These are phyloP conservation scores for Daphoenositta chrysoptera DNA, from an alignment of 2,113 vertebrate species.

Conservation along the genomic window DNA sequence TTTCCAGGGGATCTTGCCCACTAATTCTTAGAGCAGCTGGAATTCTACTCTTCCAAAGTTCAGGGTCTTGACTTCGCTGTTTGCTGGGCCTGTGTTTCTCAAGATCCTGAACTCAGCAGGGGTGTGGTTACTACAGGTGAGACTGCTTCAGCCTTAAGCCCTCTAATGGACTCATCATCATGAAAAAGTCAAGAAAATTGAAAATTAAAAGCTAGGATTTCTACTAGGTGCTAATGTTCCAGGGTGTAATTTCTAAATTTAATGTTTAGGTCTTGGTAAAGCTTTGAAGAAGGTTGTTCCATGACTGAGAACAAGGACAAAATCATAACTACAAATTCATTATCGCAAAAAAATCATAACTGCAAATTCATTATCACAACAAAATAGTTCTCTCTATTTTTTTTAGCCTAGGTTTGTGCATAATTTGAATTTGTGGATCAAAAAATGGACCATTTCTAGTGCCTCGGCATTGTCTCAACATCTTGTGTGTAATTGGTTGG, in stretches of 20 bases:
- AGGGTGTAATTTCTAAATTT: background rate
- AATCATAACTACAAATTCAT: background rate
- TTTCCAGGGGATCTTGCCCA: background rate
- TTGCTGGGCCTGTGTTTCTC: background rate
- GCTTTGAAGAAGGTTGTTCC: background rate
- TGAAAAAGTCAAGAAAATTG: background rate
- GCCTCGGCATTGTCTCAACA: background rate
- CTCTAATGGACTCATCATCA: background rate
- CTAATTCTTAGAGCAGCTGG: background rate
- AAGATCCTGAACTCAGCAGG: rapidly evolving
- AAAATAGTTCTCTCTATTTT: background rate
- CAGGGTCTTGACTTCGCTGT: background rate
- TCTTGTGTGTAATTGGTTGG: background rate
- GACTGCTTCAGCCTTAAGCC: background rate
- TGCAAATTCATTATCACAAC: background rate
- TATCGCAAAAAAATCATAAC: background rate
- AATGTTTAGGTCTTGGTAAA: background rate
- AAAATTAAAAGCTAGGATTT: background rate
- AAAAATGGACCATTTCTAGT: background rate
- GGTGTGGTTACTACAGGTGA: background rate
- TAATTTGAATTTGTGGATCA: background rate
- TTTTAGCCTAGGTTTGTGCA: background rate
- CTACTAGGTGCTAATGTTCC: background rate
- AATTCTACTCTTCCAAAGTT: background rate
- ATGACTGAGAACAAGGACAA: background rate